Conservation (phyloP, 2,888 invertebrate species). For the Rhingia campestris region DNA sequence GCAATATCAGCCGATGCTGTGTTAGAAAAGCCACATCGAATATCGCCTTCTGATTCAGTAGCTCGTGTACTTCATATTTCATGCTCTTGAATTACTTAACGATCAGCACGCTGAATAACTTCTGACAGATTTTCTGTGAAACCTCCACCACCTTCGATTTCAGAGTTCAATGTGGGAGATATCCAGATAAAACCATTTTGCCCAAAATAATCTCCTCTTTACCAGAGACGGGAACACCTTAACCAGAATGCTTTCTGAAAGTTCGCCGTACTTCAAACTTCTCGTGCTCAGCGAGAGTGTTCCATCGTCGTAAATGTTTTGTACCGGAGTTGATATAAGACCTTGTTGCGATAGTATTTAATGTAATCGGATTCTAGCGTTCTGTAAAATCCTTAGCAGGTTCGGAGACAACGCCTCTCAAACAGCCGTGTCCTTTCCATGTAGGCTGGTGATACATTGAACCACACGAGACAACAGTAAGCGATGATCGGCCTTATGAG, state of each 20-base stretch:
- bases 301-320: constrained; percentile 95
- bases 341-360: too few relatives aligned
- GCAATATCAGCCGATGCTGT: constrained; percentile 87
- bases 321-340: constrained; percentile 89
- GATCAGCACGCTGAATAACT: constrained; percentile 87
- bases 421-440: too few relatives aligned
- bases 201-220: constrained; percentile 96
- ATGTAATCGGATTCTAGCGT: too few relatives aligned
- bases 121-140: constrained; percentile 90
- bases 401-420: too few relatives aligned
- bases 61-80: constrained; percentile 90
- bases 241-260: constrained; percentile 93
- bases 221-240: constrained; percentile 96
- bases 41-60: constrained; percentile 93
- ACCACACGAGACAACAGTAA: too few relatives aligned
- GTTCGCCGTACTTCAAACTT: constrained; percentile 97
- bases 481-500: too few relatives aligned
- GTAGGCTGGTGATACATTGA: too few relatives aligned
- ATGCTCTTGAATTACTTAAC: constrained; percentile 95
- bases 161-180: constrained; percentile 87
- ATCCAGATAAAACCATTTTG: constrained; percentile 99
- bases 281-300: constrained; percentile 96
- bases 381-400: too few relatives aligned
- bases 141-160: constrained; percentile 87
- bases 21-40: constrained; percentile 91